phyloP scores from a whole-genome alignment of 2,113 vertebrate species.

The Gasterosteus aculeatus region DNA sequence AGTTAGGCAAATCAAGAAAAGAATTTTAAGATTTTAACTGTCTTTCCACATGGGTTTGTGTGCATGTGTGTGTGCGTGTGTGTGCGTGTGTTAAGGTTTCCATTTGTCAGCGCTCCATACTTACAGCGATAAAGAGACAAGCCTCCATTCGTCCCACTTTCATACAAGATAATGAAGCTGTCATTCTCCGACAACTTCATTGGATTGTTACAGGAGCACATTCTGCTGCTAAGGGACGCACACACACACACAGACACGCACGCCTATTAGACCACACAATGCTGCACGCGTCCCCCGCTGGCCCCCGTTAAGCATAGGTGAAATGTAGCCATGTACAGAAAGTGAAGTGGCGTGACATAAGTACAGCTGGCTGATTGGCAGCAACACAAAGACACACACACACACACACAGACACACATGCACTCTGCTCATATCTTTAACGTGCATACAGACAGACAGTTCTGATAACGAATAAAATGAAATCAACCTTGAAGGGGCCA shows the following conservation, averaged over 20 bases:
- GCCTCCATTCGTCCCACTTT: conserved; percentile 99
- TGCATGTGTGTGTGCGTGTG: conserved; percentile 11
- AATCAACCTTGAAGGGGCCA: conserved; percentile 79
- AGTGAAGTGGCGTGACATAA: conserved; percentile 71
- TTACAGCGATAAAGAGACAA: conserved; percentile 93
- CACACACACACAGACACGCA: conserved; percentile 43
- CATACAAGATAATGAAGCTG: conserved; percentile 99
- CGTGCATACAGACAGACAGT: conserved; percentile 74
- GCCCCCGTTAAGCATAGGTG: conserved; percentile 81
- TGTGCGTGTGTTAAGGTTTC: conserved; percentile 24
- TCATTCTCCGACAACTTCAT: conserved; percentile 98
- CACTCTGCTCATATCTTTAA: conserved; percentile 66
- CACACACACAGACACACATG: conserved; percentile 19
- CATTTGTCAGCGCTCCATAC: conserved; percentile 52
- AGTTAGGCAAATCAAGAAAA: conserved; percentile 14
- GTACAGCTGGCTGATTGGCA: conserved; percentile 72
- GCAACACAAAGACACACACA: conserved; percentile 59
- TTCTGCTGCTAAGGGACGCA: conserved; percentile 66
- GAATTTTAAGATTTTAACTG: conserved; percentile 13
- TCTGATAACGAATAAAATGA: conserved; percentile 70
- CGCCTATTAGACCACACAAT: conserved; percentile 33
- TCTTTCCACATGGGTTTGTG: neutral
- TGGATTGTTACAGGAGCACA: conserved; percentile 88
- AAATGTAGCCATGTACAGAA: conserved; percentile 79
- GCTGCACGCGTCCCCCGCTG: conserved; percentile 54